Conservation (phyloP, 2,797 vertebrate genomes). For the Leptoclinus maculatus region DNA sequence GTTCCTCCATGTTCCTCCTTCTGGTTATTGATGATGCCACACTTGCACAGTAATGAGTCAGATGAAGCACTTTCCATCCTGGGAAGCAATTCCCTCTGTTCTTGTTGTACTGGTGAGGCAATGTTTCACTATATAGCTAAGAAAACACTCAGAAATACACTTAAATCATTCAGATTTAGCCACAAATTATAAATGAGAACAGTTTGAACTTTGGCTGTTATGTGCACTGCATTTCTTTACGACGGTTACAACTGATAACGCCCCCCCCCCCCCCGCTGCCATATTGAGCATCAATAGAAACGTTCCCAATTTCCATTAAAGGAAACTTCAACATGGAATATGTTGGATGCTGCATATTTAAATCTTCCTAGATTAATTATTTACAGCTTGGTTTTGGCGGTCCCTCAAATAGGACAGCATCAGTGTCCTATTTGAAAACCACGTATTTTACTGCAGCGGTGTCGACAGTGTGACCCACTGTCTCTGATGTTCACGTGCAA, state of each 20-base stretch:
- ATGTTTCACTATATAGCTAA: not conserved
- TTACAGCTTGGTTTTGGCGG: not conserved
- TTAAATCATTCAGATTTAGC: slow-evolving; percentile 17
- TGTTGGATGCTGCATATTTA: not conserved
- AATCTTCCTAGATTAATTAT: not conserved
- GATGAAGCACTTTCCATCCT: not conserved
- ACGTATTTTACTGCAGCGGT: not conserved
- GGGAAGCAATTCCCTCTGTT: not conserved
- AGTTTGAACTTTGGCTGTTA: not conserved
- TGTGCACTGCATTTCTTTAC: too few relatives aligned
- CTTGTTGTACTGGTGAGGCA: not conserved
- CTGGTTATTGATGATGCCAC: not conserved
- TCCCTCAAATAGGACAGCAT: not conserved
- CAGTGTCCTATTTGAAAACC: not conserved
- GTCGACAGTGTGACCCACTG: not conserved
- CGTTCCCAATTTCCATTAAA: too few relatives aligned
- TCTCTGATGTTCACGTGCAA: not conserved
- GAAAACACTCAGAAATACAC: slow-evolving; percentile 1
- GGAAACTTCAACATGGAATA: not conserved
- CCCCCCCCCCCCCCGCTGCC: too few relatives aligned
- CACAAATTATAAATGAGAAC: not conserved
- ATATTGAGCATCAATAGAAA: too few relatives aligned
- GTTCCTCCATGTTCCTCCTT: not conserved
- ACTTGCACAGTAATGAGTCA: not conserved
- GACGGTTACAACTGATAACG: too few relatives aligned